phyloP scores from a whole-genome alignment of 1,140 invertebrate genomes.

The Drosophila orena region DNA sequence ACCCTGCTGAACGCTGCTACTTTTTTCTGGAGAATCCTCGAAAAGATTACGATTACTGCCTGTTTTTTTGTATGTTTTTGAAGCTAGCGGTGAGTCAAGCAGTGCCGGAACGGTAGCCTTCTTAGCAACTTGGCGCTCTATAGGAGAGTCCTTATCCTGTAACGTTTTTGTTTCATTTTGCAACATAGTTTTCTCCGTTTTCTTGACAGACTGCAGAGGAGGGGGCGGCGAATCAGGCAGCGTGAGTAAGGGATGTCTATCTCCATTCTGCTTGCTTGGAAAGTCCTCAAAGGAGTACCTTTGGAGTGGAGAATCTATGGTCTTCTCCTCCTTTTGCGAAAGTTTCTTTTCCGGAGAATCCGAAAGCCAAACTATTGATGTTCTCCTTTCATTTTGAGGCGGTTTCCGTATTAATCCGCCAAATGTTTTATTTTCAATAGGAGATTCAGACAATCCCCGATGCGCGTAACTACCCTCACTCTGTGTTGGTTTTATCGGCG shows the following conservation, averaged over 20 bases:
- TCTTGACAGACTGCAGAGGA: neutral
- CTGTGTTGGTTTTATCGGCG: neutral
- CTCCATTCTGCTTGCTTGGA: constrained; percentile 12
- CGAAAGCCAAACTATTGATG: neutral
- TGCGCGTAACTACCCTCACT: neutral
- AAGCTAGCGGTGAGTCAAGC: neutral
- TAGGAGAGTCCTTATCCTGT: neutral
- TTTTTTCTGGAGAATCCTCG: neutral
- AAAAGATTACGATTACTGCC: constrained; percentile 1
- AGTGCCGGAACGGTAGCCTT: neutral
- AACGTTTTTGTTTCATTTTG: constrained; percentile 2
- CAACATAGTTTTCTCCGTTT: neutral
- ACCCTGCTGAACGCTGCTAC: neutral
- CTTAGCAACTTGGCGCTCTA: neutral
- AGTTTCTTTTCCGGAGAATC: neutral
- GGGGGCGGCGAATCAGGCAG: constrained; percentile 19
- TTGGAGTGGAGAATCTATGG: neutral
- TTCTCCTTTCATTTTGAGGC: neutral
- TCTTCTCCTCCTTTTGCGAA: neutral
- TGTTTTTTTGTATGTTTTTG: neutral
- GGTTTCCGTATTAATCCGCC: neutral
- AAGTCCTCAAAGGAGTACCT: constrained; percentile 15
- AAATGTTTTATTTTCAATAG: neutral
- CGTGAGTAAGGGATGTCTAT: constrained; percentile 7
- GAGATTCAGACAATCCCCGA: neutral